Percentiles rank a stretch among this genome's conserved stretches.
These are phyloP conservation scores for Willowsia nigromaculata DNA, from an alignment of 2,888 invertebrate genomes.

Conservation along the genomic window DNA sequence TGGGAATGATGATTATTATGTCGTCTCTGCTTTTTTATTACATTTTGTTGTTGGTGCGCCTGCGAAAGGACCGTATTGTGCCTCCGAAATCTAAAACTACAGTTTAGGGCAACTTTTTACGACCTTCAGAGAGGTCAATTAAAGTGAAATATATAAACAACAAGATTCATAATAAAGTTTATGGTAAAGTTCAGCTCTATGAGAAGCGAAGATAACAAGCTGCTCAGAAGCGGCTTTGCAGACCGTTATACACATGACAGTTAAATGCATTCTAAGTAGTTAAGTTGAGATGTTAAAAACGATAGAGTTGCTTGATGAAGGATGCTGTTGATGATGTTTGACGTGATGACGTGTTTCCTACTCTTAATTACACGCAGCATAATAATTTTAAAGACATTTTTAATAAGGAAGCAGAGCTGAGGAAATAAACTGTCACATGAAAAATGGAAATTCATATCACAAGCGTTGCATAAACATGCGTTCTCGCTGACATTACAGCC, in stretches of 20 bases:
- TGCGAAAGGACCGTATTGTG: not conserved
- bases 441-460: not conserved
- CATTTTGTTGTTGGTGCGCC: not conserved
- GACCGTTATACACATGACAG: not conserved
- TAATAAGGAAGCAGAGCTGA: conserved; percentile 35
- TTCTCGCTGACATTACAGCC: not conserved
- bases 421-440: conserved; percentile 2
- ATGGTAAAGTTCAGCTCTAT: not conserved
- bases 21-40: conserved; percentile 31
- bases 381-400: conserved; percentile 7
- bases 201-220: not conserved
- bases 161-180: not conserved
- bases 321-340: not conserved
- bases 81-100: not conserved
- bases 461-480: not conserved
- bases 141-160: conserved; percentile 34
- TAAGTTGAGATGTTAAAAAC: not conserved
- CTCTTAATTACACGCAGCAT: conserved; percentile 19
- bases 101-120: conserved; percentile 31
- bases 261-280: not conserved
- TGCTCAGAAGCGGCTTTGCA: not conserved
- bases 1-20: conserved; percentile 33
- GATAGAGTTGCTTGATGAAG: not conserved
- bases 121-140: conserved; percentile 60
- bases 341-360: conserved; percentile 21